Base-by-base conservation (phyloP, 2,113 vertebrate species). In the Trichomycterus rosablanca region DNA sequence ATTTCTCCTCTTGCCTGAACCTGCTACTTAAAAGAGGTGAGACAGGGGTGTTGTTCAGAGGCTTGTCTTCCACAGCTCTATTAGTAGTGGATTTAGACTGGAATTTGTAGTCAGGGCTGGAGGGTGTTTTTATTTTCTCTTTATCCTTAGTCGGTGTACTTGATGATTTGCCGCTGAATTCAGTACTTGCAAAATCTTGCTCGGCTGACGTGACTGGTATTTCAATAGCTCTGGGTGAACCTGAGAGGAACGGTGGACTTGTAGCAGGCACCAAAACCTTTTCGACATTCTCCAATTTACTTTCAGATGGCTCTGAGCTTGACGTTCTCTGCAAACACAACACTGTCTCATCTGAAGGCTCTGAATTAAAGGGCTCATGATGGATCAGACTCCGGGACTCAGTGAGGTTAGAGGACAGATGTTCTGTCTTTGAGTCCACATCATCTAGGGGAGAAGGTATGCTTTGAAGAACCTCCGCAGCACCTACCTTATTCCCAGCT, bases 91-190 rank as follows among this genome's bases (percentile, higher is more conserved):
- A 61, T 15, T 70, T 55, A 49, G 2, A 83, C 65, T 76, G 81
- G 32, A 64, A 34, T 63, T 78, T 79, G 35, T 69, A 72, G n/a
- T 70, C 63, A 81, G 26, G 20, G 12, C 1, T 19, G n/a, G 74
- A 32, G 2, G 23, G 70, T 1, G 39, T 75, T 50, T 73, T 80
- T 39, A 77, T 79, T 67, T 71, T 82, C 32, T 76, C 87, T 39
- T 81, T 78, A 52, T 87, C 87, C 71, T 80, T 87, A 54, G 28
- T 19, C 49, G n/a, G n/a, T n/a, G n/a, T n/a, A n/a, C n/a, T n/a
- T n/a, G n/a, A n/a, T n/a, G n/a, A n/a, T n/a, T n/a, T n/a, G n/a
- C n/a, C n/a, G n/a, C n/a, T n/a, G n/a, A n/a, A n/a, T n/a, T n/a
- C n/a, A n/a, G n/a, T n/a, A n/a, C n/a, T n/a, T n/a, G n/a, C n/a